These are phyloP conservation scores for Orientallactaga bullata DNA, from an alignment of 2,113 vertebrate genomes.

Conservation along the genomic window DNA sequence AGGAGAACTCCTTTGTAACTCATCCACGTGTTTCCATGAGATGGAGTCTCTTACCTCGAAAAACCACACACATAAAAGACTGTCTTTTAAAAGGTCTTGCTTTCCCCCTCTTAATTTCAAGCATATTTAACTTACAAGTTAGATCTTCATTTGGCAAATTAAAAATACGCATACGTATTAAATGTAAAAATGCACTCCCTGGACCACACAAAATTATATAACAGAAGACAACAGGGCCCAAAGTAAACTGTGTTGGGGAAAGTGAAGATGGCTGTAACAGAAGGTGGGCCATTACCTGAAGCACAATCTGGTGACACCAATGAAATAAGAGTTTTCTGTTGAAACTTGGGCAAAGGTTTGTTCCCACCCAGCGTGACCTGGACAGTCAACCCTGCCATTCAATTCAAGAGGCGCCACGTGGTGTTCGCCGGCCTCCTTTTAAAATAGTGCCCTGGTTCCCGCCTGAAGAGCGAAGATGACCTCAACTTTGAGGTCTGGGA, in stretches of 20 bases:
- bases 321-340: constrained; percentile 40
- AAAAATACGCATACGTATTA: background rate
- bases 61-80: too few species aligned
- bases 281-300: background rate
- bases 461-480: constrained; percentile 77
- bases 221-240: too few species aligned
- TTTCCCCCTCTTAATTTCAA: background rate
- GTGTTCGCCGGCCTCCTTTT: constrained; percentile 63
- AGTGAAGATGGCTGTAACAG: background rate
- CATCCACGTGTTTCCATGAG: too few species aligned
- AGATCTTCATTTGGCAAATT: background rate
- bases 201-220: background rate
- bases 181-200: background rate
- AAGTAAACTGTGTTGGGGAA: background rate
- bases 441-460: constrained; percentile 44
- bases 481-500: constrained; percentile 77
- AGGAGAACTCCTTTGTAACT: too few species aligned
- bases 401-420: constrained; percentile 67
- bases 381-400: constrained; percentile 59
- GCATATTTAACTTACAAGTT: background rate
- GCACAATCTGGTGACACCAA: background rate
- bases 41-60: too few species aligned
- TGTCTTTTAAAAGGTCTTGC: background rate
- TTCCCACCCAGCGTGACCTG: constrained; percentile 47
- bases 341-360: constrained; percentile 31